Percentiles rank a stretch among this genome's conserved stretches.
These are phyloP conservation scores for Microdon myrmicae DNA, from an alignment of 2,888 invertebrate species.

Conservation along the genomic window DNA sequence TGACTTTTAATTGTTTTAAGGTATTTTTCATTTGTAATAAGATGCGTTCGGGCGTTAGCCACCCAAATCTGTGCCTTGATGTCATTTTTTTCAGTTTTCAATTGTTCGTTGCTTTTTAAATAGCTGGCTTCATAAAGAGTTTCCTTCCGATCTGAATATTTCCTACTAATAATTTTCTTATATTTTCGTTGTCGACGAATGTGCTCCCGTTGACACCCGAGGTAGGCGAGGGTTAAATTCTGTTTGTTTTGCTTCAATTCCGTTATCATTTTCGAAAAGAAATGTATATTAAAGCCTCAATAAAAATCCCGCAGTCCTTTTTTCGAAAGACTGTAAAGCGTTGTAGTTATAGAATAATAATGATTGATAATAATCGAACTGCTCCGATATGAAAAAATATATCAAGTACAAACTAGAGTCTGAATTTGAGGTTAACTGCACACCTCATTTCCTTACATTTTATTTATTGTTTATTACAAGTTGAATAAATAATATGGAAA, in stretches of 20 bases:
- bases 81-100: conserved; percentile 60
- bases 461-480: too few species aligned
- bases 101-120: conserved; percentile 58
- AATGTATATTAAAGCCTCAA: too few species aligned
- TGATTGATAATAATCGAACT: too few species aligned
- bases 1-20: conserved; percentile 60
- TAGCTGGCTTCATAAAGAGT: conserved; percentile 60
- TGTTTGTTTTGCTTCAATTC: conserved; percentile 20
- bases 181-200: conserved; percentile 63
- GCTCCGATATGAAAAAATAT: too few species aligned
- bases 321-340: too few species aligned
- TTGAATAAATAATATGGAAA: too few species aligned
- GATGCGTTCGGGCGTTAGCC: conserved; percentile 59
- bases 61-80: conserved; percentile 63
- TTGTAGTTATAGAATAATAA: too few species aligned
- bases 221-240: conserved; percentile 57
- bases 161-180: conserved; percentile 60
- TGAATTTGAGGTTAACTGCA: too few species aligned
- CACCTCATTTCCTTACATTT: too few species aligned
- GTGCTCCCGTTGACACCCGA: conserved; percentile 60
- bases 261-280: conserved; percentile 14
- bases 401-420: too few species aligned
- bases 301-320: too few species aligned
- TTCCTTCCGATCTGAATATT: conserved; percentile 59
- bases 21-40: conserved; percentile 54